Percentiles rank a stretch among this genome's conserved stretches.
Evolutionary conservation across 1,140 invertebrate species (phyloP).

Genomic region (Portunus trituberculatus): DNA sequence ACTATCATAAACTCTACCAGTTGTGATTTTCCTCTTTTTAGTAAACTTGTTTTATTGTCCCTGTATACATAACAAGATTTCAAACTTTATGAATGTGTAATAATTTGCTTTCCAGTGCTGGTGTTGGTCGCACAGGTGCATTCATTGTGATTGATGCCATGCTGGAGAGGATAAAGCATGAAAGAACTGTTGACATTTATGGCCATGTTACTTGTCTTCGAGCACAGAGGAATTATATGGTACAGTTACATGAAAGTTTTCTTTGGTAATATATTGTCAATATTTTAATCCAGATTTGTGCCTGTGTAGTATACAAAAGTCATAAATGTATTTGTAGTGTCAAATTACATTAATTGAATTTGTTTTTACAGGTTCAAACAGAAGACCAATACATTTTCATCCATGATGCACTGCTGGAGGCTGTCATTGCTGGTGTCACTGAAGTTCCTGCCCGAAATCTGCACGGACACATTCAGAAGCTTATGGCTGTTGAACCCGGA

Average conservation of each 20-base stretch:
- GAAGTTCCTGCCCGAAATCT: constrained; percentile 96
- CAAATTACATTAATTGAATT: too few relatives aligned
- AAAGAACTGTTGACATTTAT: constrained; percentile 99
- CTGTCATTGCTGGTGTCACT: constrained; percentile 96
- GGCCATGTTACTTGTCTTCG: constrained; percentile 98
- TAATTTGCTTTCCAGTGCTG: constrained; percentile 86
- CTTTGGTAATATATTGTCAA: neutral
- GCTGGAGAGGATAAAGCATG: constrained; percentile 95
- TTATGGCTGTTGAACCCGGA: constrained; percentile 86
- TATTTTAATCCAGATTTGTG: neutral
- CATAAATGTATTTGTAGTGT: too few relatives aligned
- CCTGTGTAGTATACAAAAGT: too few relatives aligned
- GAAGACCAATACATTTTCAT: constrained; percentile 99
- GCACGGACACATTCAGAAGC: constrained; percentile 95
- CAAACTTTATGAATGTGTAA: too few relatives aligned
- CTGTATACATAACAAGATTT: too few relatives aligned
- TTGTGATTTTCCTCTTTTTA: too few relatives aligned
- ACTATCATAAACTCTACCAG: too few relatives aligned
- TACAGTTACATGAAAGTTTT: constrained; percentile 77
- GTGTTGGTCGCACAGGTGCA: constrained; percentile 98
- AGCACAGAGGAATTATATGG: constrained; percentile 98
- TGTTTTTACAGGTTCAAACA: constrained; percentile 87
- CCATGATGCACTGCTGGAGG: constrained; percentile 97
- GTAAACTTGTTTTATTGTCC: too few relatives aligned
- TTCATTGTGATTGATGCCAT: constrained; percentile 99